Base-by-base conservation (phyloP, 1,140 invertebrate species). In the Formica exsecta region DNA sequence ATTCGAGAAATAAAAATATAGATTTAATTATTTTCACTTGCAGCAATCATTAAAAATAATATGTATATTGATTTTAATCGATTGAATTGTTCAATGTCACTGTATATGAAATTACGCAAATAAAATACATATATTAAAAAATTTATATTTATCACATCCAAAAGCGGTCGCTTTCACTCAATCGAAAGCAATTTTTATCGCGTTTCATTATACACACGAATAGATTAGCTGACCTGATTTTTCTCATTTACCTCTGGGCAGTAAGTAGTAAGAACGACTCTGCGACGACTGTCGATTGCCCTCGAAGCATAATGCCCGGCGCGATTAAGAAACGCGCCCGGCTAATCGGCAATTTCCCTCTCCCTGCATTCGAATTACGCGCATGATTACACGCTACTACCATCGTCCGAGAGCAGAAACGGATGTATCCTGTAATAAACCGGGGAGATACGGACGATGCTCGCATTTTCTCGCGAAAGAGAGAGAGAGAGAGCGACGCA, bases 361-460 rank as follows among this genome's bases (percentile, higher is more conserved):
- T 90, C 91, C 66, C 89, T 91, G 87, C 87, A 90, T 93, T 93
- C 92, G 91, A 93, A 93, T 93, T 93, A 91, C 90, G 48, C 61
- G 89, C 89, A 86, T 91, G 93, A 93, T 94, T 93, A 92, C 87
- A 91, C 81, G 86, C 71, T 88, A 84, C 76, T 80, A 87, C 86
- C 90, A 87, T 79, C 89, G 85, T 76, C 79, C 73, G 81, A 41
- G 81, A 41, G 71, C 87, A 86, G 90, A 92, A 93, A 92, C 91
- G 91, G 87, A 89, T 91, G 92, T 90, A 92, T 94, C 93, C 93
- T 94, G 92, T 88, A 91, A 87, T 92, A 92, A 93, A 87, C 74
- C 65, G 62, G 66, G 59, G 66, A 61, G 68, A 89, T 80, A 83
- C 65, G 54, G n/a, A 68, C 48, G 64, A 59, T 22, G 57, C 59